Evolutionary conservation across 2,888 invertebrate genomes (phyloP), one percentile per base, ranked within the genome.

Genomic region (Carcina quercana): DNA sequence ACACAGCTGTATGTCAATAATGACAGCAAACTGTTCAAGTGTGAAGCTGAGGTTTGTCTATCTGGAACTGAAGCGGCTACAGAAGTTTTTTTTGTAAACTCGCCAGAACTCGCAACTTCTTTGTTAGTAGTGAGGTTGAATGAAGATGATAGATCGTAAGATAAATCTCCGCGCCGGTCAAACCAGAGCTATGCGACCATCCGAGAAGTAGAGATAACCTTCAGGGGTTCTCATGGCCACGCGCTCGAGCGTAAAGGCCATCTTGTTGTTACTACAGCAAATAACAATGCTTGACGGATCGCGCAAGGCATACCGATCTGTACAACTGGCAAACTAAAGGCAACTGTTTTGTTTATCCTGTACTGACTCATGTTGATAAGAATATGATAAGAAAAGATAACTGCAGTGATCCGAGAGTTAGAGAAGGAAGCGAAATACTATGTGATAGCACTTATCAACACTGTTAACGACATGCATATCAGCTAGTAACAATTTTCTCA

Each of bases 191-290:
- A 38, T 30, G 36, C 53, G 50, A 40, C 43, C 47, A 60, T 59
- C 56, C 55, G 57, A 60, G 59, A 58, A 67, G 58, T 51, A 54
- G 52, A 48, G 39, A 50, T 63, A 74, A 76, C 79, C 79, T 79
- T 78, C 74, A 64, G 62, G 60, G 52, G 57, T 56, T 63, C 71
- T 76, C 76, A 78, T 71, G 74, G 78, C 66, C 75, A 63, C 54
- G 63, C 73, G 60, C 50, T 62, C 57, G 59, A 64, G 64, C 74
- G 70, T 72, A 69, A 74, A 80, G 76, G 78, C 72, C 70, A 65
- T 63, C 58, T 55, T 46, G 46, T 50, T 46, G 60, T 66, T 65
- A 57, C 63, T 62, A 60, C 54, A 60, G 56, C 54, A 45, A 62
- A 53, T 56, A 64, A 68, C 59, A 62, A 59, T 62, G 50, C 48